These are phyloP conservation scores for Gambusia affinis DNA, from an alignment of 2,113 vertebrate genomes.

Conservation along the genomic window DNA sequence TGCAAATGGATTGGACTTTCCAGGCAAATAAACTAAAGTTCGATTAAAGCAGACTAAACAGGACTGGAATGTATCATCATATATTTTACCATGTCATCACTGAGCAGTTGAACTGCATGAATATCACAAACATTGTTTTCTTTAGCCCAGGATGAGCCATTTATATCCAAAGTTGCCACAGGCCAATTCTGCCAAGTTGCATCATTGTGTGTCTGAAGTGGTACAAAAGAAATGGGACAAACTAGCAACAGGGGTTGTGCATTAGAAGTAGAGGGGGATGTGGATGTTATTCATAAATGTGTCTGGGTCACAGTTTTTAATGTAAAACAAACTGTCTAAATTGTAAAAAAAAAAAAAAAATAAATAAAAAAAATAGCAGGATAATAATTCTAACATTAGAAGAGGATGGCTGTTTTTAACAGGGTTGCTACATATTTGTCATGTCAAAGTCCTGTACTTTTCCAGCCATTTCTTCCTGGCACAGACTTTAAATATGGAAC, in stretches of 20 bases:
- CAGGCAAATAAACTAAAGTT: no score
- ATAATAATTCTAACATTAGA: background rate
- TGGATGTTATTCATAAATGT: background rate
- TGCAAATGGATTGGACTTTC: no score
- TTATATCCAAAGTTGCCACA: background rate
- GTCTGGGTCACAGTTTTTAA: no score
- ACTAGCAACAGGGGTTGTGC: background rate
- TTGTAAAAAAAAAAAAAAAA: background rate
- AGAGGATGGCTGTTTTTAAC: background rate
- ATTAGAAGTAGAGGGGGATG: background rate
- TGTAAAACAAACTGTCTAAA: no score
- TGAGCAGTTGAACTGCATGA: background rate
- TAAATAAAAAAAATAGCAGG: background rate
- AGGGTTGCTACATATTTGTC: background rate
- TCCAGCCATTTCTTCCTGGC: background rate
- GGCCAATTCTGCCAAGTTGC: constrained; percentile 9
- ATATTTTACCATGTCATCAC: background rate
- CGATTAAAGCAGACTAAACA: no score
- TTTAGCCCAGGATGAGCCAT: background rate
- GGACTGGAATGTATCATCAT: background rate
- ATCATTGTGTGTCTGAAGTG: background rate
- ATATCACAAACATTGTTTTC: background rate
- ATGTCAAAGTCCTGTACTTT: background rate
- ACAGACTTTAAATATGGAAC: background rate
- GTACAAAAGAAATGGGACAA: background rate